Evolutionary conservation across 2,113 vertebrate species (phyloP).

Genomic region (Pungitius pungitius): DNA sequence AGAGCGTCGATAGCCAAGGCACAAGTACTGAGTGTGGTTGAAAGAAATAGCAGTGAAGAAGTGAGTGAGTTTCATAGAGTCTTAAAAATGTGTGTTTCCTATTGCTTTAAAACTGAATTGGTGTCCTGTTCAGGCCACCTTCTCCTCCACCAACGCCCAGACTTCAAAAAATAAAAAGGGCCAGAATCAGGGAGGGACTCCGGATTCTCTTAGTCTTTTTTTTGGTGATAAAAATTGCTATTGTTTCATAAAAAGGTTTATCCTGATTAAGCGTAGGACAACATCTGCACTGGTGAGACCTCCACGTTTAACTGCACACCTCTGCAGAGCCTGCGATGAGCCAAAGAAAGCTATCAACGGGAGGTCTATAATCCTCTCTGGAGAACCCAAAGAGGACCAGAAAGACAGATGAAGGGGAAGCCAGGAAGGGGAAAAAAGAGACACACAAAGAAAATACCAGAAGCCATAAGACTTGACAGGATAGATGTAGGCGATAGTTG

Average conservation of each 20-base stretch:
- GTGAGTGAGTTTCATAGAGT: constrained; percentile 63
- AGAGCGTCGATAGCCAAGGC: constrained; percentile 28
- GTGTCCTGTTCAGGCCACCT: constrained; percentile 58
- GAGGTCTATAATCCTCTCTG: constrained; percentile 44
- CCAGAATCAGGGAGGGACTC: constrained; percentile 19
- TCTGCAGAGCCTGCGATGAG: constrained; percentile 35
- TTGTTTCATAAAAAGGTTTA: constrained; percentile 37
- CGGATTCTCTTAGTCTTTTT: constrained; percentile 16
- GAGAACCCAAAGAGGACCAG: constrained; percentile 1
- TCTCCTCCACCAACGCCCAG: constrained; percentile 40
- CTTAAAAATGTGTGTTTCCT: constrained; percentile 47
- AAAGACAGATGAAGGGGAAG: not conserved
- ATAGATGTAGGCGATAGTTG: constrained; percentile 25
- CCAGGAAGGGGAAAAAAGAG: constrained; percentile 10
- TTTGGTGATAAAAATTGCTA: constrained; percentile 1
- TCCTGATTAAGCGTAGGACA: constrained; percentile 23
- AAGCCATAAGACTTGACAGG: constrained; percentile 21
- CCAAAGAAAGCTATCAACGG: constrained; percentile 49
- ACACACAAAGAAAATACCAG: constrained; percentile 15
- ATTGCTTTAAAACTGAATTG: constrained; percentile 61
- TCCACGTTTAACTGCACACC: constrained; percentile 12
- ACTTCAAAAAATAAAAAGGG: constrained; percentile 22
- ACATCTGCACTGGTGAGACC: constrained; percentile 33
- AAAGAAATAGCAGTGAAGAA: constrained; percentile 32
- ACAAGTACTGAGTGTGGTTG: constrained; percentile 24